These are phyloP conservation scores for Drosophila paracracens DNA, from an alignment of 2,888 invertebrate species.

Conservation along the genomic window DNA sequence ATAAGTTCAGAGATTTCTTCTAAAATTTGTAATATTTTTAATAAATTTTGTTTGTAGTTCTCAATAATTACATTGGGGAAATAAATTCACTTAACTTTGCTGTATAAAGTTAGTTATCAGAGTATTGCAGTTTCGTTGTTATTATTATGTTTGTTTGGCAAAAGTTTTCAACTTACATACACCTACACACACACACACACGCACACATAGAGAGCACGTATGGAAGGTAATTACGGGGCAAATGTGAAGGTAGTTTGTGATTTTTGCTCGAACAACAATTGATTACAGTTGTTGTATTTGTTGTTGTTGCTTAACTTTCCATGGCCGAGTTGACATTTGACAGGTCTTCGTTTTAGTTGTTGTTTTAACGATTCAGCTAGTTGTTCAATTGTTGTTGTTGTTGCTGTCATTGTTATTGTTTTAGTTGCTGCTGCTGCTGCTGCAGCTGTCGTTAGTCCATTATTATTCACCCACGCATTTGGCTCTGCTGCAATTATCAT, in stretches of 20 bases:
- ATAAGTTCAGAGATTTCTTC: background rate
- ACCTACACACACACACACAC: slow-evolving; percentile 21
- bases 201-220: slow-evolving; percentile 31
- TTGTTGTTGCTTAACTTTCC: slow-evolving; percentile 36
- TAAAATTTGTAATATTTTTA: background rate
- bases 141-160: slow-evolving; percentile 16
- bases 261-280: slow-evolving; percentile 75
- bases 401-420: slow-evolving; percentile 7
- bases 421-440: background rate
- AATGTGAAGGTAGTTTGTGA: slow-evolving; percentile 68
- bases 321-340: slow-evolving; percentile 49
- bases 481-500: slow-evolving; percentile 68
- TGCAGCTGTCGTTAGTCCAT: slow-evolving; percentile 19
- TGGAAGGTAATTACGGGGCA: slow-evolving; percentile 68
- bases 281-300: slow-evolving; percentile 64
- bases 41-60: background rate
- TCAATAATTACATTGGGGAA: background rate
- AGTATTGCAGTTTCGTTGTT: background rate
- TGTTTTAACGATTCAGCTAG: slow-evolving; percentile 25
- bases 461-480: slow-evolving; percentile 53
- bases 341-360: slow-evolving; percentile 33
- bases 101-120: background rate
- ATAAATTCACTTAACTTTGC: background rate
- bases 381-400: slow-evolving; percentile 4
- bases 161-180: slow-evolving; percentile 49